Evolutionary conservation across 2,113 vertebrate genomes (phyloP), one percentile per base, ranked within the genome.

Genomic region (Taxidea taxus): DNA sequence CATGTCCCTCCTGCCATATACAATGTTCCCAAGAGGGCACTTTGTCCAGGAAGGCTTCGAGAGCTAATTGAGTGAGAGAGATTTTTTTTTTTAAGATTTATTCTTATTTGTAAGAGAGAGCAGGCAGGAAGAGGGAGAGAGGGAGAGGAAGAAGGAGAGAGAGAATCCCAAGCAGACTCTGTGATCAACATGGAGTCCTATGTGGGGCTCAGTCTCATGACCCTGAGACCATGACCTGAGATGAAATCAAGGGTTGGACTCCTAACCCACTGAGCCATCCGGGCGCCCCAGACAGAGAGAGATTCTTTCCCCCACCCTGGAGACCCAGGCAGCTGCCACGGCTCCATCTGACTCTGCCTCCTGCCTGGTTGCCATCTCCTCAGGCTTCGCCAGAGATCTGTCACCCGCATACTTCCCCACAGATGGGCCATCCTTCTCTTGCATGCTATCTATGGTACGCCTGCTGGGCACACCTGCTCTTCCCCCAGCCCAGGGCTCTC

Each of bases 31-130:
- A 54, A 62, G 49, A 39, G n/a, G 60, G 34, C 23, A 2, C 54
- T 74, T 89, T 51, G 81, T 93, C 23, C 39, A 68, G 66, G 82
- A 75, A 88, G 58, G 2, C 64, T 92, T 75, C 44, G 66, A 72
- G 82, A 49, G 37, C 21, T 84, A 37, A 58, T 49, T 39, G 60
- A 25, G 14, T 49, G 62, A 96, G 51, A 42, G 68, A 84, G 15
- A 15, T 68, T 86, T 62, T 16, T 37, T 72, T 68, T 20, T 68
- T 68, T 5, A 68, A 68, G 18, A 37, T 68, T n/a, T 68, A 68
- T 68, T 68, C n/a, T 68, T 68, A 21, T 37, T 37, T 21, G 66
- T 37, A 18, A 68, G 34, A 68, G 15, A 20, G 66, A 68, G 34
- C 31, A 34, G 34, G 62, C 29, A 34, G 31, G 31, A 66, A 15